Evolutionary conservation across 2,113 vertebrate species (phyloP).

Genomic region (Perca flavescens): DNA sequence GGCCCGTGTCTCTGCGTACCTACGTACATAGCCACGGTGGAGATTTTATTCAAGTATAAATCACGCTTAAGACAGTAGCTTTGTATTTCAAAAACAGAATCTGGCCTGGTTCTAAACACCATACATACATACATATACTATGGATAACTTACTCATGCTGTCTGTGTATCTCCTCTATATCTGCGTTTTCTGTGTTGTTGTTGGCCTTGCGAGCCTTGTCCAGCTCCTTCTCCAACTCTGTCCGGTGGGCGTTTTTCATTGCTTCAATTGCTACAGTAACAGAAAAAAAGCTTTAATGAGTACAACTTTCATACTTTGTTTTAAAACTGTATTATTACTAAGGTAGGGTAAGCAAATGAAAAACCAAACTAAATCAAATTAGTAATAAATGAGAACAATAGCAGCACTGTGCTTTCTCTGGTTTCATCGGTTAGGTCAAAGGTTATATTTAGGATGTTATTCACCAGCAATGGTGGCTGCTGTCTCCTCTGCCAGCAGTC

Average conservation of each 20-base stretch:
- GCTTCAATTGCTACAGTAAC: constrained; percentile 84
- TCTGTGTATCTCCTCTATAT: constrained; percentile 84
- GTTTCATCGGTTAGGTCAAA: neutral
- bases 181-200: constrained; percentile 83
- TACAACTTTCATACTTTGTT: neutral
- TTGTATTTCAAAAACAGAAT: neutral
- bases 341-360: neutral
- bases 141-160: constrained; percentile 84
- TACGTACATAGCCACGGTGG: too few species aligned
- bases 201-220: constrained; percentile 84
- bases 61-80: too few species aligned
- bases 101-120: neutral
- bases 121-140: neutral
- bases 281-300: constrained; percentile 16
- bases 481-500: constrained; percentile 85
- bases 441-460: neutral
- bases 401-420: neutral
- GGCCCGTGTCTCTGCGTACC: too few species aligned
- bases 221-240: constrained; percentile 86
- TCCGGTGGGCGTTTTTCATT: constrained; percentile 88
- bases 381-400: neutral
- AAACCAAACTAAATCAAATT: neutral
- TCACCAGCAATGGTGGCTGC: constrained; percentile 87
- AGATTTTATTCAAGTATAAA: too few species aligned
- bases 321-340: neutral